Base-by-base conservation (phyloP, 1,140 invertebrate genomes). In the Coenobita brevimanus region DNA sequence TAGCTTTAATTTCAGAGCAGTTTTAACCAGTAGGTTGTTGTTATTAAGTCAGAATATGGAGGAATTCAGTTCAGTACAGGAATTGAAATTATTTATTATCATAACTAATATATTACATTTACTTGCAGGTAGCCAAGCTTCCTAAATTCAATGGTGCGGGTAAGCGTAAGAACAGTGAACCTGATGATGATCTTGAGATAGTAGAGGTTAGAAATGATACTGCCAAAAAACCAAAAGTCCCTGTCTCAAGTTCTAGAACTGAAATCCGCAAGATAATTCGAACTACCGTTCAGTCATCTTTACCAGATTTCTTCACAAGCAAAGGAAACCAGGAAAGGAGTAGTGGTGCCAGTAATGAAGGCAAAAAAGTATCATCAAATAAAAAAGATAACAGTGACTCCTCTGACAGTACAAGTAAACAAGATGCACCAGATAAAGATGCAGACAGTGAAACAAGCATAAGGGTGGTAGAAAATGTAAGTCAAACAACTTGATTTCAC, bases 181-280 rank as follows among this genome's bases (percentile, higher is more conserved):
- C 27, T 10, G 43, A 24, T 78, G 43, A 46, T 78, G 73, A 78
- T 8, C 54, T 81, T 1, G 79, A 81, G 36, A 81, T 81, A 3
- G 33, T 81, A 1, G 79, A 81, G 57, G 57, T 64, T n/a, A 62
- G 27, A 21, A 21, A 3, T 1, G 57, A 36, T 3, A 38, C 33
- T 0, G 21, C 41, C 4, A 38, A 15, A 0, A 81, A 81, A 15
- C 10, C 15, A 24, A 36, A 30, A 15, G 1, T 64, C 24, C 33
- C 33, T 0, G 1, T 57, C 10, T 81, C 79, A 21, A 62, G 36
- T 41, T 62, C 50, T 17, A 57, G 79, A 21, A n/a, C 79, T 13
- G 79, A 81, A n/a, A 81, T 81, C 30, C 79, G 79, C 24, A 62
- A 38, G 33, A 57, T 62, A 38, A n/a, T 64, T 10, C 79, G 79